Evolutionary conservation across 2,113 vertebrate species (phyloP).

Genomic region (Lepisosteus osseus): DNA sequence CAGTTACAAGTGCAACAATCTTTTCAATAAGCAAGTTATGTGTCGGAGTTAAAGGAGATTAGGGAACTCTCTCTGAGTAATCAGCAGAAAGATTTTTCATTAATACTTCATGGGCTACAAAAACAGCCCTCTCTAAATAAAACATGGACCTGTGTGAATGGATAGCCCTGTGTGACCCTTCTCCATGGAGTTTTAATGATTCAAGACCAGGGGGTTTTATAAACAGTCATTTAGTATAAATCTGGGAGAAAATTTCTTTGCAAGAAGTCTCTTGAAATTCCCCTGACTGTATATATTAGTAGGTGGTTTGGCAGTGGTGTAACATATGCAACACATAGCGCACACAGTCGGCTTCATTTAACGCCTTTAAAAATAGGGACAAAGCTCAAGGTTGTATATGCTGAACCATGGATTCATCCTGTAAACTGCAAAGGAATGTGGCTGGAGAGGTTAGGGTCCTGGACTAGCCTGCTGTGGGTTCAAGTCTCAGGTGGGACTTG

Average conservation of each 20-base stretch:
- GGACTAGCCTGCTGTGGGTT: too few species aligned
- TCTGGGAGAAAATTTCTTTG: constrained; percentile 2
- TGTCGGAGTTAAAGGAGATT: constrained; percentile 18
- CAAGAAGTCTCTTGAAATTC: not conserved
- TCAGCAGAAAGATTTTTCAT: constrained; percentile 19
- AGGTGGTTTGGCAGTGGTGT: constrained; percentile 1
- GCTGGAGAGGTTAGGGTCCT: too few species aligned
- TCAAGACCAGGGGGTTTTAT: not conserved
- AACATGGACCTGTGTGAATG: constrained; percentile 8
- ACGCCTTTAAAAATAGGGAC: not conserved
- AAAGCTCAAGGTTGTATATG: not conserved
- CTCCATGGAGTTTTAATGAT: not conserved
- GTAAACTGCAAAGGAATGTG: too few species aligned
- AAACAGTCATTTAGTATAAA: constrained; percentile 15
- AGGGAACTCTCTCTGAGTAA: constrained; percentile 12
- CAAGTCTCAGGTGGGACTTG: too few species aligned
- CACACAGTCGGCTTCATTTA: not conserved
- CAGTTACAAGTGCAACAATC: constrained; percentile 30
- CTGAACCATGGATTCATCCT: too few species aligned
- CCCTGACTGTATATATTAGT: not conserved
- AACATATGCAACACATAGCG: not conserved
- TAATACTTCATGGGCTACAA: constrained; percentile 25
- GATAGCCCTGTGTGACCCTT: not conserved
- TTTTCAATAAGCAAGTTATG: constrained; percentile 26
- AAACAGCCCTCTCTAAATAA: constrained; percentile 24